A percentile compares a stretch with the other conserved stretches of the same genome.
phyloP scores from a whole-genome alignment of 2,888 invertebrate genomes.

The Lysandra bellargus region DNA sequence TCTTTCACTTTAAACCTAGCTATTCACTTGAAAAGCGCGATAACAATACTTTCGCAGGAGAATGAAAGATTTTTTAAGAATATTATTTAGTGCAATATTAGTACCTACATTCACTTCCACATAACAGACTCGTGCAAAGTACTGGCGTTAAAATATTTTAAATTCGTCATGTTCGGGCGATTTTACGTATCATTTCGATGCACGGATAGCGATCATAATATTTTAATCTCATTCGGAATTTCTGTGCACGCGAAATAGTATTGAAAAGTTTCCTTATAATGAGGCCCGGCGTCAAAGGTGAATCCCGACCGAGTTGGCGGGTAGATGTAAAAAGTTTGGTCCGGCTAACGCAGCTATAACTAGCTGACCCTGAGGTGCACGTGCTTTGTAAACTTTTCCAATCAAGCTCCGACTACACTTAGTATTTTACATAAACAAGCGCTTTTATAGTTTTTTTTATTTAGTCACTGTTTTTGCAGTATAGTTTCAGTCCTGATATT shows the following conservation, averaged over 20 bases:
- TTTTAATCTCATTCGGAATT: background rate
- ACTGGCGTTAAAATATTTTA: background rate
- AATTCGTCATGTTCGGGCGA: background rate
- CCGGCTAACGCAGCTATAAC: slow-evolving; percentile 37
- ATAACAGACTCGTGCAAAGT: background rate
- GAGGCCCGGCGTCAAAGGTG: slow-evolving; percentile 35
- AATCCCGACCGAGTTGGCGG: slow-evolving; percentile 35
- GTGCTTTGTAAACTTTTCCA: slow-evolving; percentile 39
- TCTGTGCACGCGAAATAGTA: background rate
- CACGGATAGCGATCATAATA: background rate
- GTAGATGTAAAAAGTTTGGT: slow-evolving; percentile 40
- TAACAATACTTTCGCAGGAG: background rate
- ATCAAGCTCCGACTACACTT: slow-evolving; percentile 32
- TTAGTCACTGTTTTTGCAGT: background rate
- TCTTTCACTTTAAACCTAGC: too few relatives aligned
- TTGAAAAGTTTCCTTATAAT: slow-evolving; percentile 29
- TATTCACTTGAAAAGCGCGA: background rate
- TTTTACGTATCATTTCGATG: background rate
- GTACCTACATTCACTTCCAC: background rate
- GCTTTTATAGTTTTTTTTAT: background rate
- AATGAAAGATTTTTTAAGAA: background rate
- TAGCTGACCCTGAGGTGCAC: slow-evolving; percentile 35
- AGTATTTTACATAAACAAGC: background rate
- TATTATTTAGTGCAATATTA: background rate
- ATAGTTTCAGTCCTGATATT: background rate